Percentiles rank a stretch among this genome's conserved stretches.
Evolutionary conservation across 2,113 vertebrate genomes (phyloP).

Genomic region (Semnornis frantzii): DNA sequence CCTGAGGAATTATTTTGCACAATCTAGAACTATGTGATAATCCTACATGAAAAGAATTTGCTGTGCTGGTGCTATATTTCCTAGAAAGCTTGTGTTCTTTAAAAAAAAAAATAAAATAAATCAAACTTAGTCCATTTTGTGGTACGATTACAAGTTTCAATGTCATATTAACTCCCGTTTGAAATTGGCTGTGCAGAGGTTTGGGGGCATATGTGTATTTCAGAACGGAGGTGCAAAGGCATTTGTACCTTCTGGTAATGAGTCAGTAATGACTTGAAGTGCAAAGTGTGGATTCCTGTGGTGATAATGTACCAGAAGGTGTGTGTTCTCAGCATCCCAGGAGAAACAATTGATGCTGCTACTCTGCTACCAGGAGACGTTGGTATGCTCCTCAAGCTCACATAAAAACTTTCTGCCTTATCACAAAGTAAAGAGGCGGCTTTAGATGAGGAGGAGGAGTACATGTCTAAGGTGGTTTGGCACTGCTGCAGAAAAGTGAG

Average conservation of each 20-base stretch:
- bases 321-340: neutral
- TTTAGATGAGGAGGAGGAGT: neutral
- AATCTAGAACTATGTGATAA: neutral
- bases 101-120: no score
- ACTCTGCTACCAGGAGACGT: neutral
- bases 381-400: fast-evolving
- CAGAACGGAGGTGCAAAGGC: neutral
- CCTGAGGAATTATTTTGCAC: neutral
- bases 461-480: neutral
- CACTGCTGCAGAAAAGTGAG: neutral
- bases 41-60: neutral
- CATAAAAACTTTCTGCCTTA: neutral
- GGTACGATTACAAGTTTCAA: neutral
- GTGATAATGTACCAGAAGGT: neutral
- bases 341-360: neutral
- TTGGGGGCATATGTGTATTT: neutral
- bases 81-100: neutral
- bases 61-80: neutral
- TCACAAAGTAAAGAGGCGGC: neutral
- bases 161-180: neutral
- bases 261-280: neutral
- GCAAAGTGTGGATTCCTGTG: neutral
- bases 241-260: neutral
- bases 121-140: neutral
- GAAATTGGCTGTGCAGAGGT: neutral